phyloP scores from a whole-genome alignment of 2,797 vertebrate genomes.

The Microcaecilia unicolor region DNA sequence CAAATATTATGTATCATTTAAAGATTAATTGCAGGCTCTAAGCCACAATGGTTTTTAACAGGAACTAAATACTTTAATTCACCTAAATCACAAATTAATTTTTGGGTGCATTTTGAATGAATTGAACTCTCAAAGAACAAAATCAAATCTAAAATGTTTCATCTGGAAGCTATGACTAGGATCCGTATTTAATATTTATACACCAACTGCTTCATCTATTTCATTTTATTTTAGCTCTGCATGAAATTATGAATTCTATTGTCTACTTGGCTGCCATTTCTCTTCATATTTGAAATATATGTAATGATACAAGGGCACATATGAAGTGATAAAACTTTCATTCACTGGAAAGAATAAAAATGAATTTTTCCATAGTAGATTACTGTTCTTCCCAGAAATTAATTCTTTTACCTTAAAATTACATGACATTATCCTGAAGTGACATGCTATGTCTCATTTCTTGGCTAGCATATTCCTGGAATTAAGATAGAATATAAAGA shows the following conservation, averaged over 20 bases:
- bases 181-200: conserved; percentile 48
- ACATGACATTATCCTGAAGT: conserved; percentile 60
- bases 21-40: too few species aligned
- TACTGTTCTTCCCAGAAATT: conserved; percentile 53
- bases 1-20: too few species aligned
- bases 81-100: too few species aligned
- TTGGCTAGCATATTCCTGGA: conserved; percentile 53
- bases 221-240: conserved; percentile 43
- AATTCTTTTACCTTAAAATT: conserved; percentile 65
- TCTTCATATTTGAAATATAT: conserved; percentile 62
- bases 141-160: conserved; percentile 44
- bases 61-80: too few species aligned
- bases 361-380: conserved; percentile 58
- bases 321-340: conserved; percentile 48
- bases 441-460: conserved; percentile 61
- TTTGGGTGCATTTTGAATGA: too few species aligned
- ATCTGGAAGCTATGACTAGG: conserved; percentile 42
- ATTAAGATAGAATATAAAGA: conserved; percentile 45
- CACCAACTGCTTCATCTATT: conserved; percentile 51
- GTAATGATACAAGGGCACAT: conserved; percentile 70
- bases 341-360: conserved; percentile 59
- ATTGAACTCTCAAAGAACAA: conserved; percentile 43
- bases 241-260: conserved; percentile 55
- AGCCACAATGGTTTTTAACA: too few species aligned
- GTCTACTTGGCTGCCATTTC: conserved; percentile 51